These are phyloP conservation scores for Drosophila emarginata DNA, from an alignment of 2,888 invertebrate species.

Conservation along the genomic window DNA sequence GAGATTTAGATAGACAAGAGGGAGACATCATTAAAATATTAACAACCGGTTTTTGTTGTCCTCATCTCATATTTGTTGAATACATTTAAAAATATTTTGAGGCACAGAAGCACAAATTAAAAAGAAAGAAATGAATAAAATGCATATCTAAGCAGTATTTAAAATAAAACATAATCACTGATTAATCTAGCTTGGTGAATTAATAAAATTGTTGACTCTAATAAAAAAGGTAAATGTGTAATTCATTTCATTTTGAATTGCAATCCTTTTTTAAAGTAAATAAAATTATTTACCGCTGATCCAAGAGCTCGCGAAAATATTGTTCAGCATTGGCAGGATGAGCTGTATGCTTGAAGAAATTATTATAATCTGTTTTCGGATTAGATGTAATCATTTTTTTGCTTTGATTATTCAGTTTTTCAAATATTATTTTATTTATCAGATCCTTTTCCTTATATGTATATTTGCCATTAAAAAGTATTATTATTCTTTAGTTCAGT, in stretches of 20 bases:
- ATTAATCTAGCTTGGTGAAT: too few relatives aligned
- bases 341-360: conserved; percentile 74
- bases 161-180: background rate
- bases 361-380: conserved; percentile 67
- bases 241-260: background rate
- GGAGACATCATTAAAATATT: conserved; percentile 16
- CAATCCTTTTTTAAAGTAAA: background rate
- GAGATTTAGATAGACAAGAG: conserved; percentile 3
- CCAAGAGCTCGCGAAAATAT: conserved; percentile 68
- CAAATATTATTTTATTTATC: background rate
- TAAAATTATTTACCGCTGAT: conserved; percentile 66
- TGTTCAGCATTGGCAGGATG: conserved; percentile 78
- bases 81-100: background rate
- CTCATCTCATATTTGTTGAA: too few relatives aligned
- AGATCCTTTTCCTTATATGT: background rate
- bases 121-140: too few relatives aligned
- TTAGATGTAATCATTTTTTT: conserved; percentile 70
- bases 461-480: background rate
- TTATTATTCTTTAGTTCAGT: background rate
- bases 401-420: conserved; percentile 18
- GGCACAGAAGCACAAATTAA: background rate
- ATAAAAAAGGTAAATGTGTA: too few relatives aligned
- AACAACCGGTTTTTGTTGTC: conserved; percentile 42
- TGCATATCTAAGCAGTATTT: background rate
- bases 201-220: too few relatives aligned